Base-by-base conservation (phyloP, 2,797 vertebrate species). In the Ptychobarbus kaznakovi region DNA sequence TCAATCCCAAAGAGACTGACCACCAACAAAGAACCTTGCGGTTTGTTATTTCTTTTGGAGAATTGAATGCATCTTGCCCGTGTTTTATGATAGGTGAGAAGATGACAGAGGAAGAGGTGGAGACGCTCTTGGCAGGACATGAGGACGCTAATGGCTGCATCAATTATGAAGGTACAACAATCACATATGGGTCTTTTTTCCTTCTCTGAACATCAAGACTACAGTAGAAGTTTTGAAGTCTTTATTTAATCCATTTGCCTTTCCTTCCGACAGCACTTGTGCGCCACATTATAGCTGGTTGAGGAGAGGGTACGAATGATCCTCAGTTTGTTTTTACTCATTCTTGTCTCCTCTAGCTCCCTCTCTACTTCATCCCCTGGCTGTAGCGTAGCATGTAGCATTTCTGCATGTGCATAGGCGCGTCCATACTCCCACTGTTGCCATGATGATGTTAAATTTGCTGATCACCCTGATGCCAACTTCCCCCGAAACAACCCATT, bases 111-210 rank as follows among this genome's bases (percentile, higher is more conserved):
- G 97, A 97, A 68, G 97, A 98, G 90, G 97, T 98, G 73, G 97
- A 97, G 91, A 95, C 95, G 88, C 93, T 98, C 86, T 92, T 98
- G 91, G 95, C 95, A 0, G 97, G 96, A 85, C 97, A 97, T 0
- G 97, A 98, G 92, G 97, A 98, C 38, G 96, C 96, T 88, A 98
- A 97, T 1, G 97, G 97, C 80, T 97, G 96, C 92, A 97, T 97
- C 90, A 97, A 97, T 93, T 98, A 98, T 66, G 97, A 98, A 96
- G 97, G 97, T 97, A 92, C 93, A 90, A 12, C 6, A n/a, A 38
- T 13, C 20, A 70, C 25, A 25, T 20, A 0, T 5, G 15, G 68
- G 28, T 8, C 13, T 56, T 18, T 13, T 44, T 65, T 63, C 58
- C 35, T 73, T 66, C 51, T 42, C 44, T 56, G 69, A 68, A 79